Evolutionary conservation across 2,797 vertebrate species (phyloP), one percentile per base, ranked within the genome.

Genomic region (Sebastes diaconus): DNA sequence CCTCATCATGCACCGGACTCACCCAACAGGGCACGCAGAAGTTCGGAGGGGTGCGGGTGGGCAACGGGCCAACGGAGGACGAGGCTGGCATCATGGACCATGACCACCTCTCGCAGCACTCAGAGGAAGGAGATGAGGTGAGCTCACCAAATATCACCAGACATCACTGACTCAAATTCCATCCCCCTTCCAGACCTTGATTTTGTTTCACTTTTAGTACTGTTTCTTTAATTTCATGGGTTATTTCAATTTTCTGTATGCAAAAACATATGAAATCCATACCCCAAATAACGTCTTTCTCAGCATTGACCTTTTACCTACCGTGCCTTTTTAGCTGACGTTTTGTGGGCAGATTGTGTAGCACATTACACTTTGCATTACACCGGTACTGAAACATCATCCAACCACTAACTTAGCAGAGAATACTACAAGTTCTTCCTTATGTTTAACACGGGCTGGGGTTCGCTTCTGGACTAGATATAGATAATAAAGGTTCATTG

Each of bases 41-140:
- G 96, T 99, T 99, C 34, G 98, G 98, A 95, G 98, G 97, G 84
- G 97, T 99, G 93, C 97, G 98, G 87, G 97, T 99, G 91, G 99
- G 98, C 92, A 99, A 99, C 58, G 99, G 99, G 85, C 98, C 99
- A 50, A 99, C 98, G 2, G 99, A 99, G 94, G 99, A 99, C 82
- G 99, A 99, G 95, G 98, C 99, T 88, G 98, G 99, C 95, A 99
- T 99, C 95, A 98, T 99, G 93, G 98, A 99, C 90, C 98, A 99
- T 83, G 99, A 99, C 96, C 97, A 99, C 90, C 96, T 99, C 86
- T 99, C 98, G 69, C 99, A 97, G 92, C 98, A 99, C 92, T 99
- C 98, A 2, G 99, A 99, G 92, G 99, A 99, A 69, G 97, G 96
- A 55, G 98, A 99, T 64, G 98, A 99, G 97, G 99, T 99, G 93